These are phyloP conservation scores for Gymnodraco acuticeps DNA, from an alignment of 2,797 vertebrate species.

Conservation along the genomic window DNA sequence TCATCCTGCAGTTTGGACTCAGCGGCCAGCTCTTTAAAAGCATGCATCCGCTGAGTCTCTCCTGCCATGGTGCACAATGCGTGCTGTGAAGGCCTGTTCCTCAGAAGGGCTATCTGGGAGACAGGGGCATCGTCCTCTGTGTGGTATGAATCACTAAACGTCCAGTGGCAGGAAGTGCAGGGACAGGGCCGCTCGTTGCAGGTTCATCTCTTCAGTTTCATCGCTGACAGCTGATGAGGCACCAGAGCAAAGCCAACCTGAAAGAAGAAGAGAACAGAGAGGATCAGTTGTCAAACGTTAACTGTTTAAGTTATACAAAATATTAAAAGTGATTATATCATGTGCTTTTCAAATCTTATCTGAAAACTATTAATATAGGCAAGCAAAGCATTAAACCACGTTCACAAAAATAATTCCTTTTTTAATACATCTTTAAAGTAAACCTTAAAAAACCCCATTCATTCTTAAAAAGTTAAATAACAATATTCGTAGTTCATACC, in stretches of 20 bases:
- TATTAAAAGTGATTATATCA: not conserved
- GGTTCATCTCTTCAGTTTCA: slow-evolving; percentile 82
- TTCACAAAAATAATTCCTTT: not conserved
- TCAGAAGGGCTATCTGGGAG: slow-evolving; percentile 82
- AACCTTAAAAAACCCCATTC: not conserved
- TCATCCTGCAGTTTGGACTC: slow-evolving; percentile 87
- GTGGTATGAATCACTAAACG: slow-evolving; percentile 73
- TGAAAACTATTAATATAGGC: not conserved
- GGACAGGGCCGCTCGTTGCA: slow-evolving; percentile 74
- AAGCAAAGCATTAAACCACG: not conserved
- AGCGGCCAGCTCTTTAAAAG: slow-evolving; percentile 84
- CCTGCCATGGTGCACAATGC: slow-evolving; percentile 90
- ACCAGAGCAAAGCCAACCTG: slow-evolving; percentile 77
- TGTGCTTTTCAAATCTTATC: not conserved
- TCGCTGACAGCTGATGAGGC: slow-evolving; percentile 69
- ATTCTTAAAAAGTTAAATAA: not conserved
- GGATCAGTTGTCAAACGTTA: slow-evolving; percentile 34
- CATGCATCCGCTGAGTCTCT: slow-evolving; percentile 91
- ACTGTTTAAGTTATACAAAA: not conserved
- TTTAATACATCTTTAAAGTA: not conserved
- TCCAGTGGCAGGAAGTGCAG: slow-evolving; percentile 79
- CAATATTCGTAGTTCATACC: slow-evolving; percentile 56
- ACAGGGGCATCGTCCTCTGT: slow-evolving; percentile 84
- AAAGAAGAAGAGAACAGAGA: slow-evolving; percentile 46
- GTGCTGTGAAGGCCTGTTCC: slow-evolving; percentile 82